Evolutionary conservation across 2,113 vertebrate species (phyloP).

Genomic region (Proterorhinus semilunaris): DNA sequence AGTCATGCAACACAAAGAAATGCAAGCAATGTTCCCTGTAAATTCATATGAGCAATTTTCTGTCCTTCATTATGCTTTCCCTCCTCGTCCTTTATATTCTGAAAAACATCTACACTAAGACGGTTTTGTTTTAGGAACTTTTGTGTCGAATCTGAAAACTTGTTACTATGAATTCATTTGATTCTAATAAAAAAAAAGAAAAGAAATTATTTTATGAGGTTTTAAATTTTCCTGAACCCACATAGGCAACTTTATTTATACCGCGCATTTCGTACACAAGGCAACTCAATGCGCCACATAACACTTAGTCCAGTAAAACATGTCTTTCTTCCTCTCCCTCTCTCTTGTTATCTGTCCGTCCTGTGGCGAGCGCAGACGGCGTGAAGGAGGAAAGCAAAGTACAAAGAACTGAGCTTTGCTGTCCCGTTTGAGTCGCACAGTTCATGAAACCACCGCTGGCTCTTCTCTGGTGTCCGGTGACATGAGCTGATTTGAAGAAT

Average conservation of each 20-base stretch:
- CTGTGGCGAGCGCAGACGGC: constrained; percentile 19
- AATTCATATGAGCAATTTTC: constrained; percentile 36
- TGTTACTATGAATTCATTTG: too few species aligned
- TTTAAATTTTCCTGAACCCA: too few species aligned
- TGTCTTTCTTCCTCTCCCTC: not conserved
- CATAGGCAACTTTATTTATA: too few species aligned
- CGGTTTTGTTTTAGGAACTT: too few species aligned
- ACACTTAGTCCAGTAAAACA: not conserved
- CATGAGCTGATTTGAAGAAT: constrained; percentile 29
- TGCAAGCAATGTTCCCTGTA: constrained; percentile 10
- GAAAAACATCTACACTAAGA: too few species aligned
- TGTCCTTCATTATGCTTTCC: constrained; percentile 42
- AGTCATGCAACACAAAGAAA: constrained; percentile 29
- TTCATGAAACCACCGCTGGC: constrained; percentile 23
- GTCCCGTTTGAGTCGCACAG: constrained; percentile 5
- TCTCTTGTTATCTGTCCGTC: not conserved
- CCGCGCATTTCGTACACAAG: too few species aligned
- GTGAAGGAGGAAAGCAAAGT: constrained; percentile 32
- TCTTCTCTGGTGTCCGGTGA: constrained; percentile 37
- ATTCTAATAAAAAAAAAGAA: too few species aligned
- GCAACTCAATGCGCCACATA: too few species aligned
- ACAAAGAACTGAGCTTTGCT: constrained; percentile 17
- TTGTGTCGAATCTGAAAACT: too few species aligned
- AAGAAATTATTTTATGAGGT: too few species aligned
- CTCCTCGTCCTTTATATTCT: constrained; percentile 13